phyloP scores from a whole-genome alignment of 2,888 invertebrate genomes.

The Sthenelais limicola region DNA sequence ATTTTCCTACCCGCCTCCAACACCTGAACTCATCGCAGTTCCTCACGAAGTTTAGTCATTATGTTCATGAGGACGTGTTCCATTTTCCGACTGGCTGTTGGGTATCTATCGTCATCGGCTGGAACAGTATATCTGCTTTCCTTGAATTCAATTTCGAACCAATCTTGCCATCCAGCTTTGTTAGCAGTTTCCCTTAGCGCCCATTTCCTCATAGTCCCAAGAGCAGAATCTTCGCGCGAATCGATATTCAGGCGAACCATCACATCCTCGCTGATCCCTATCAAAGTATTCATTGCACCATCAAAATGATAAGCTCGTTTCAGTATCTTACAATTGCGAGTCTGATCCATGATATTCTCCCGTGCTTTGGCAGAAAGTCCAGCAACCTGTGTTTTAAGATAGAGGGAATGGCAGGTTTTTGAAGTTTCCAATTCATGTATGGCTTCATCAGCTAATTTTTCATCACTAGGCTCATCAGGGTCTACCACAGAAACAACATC shows the following conservation, averaged over 20 bases:
- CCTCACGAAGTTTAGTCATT: conserved; percentile 28
- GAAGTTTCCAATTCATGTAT: conserved; percentile 14
- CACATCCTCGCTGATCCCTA: conserved; percentile 21
- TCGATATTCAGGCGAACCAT: conserved; percentile 28
- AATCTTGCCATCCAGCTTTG: conserved; percentile 35
- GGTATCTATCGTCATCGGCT: conserved; percentile 32
- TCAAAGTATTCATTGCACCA: conserved; percentile 32
- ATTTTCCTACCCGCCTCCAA: too few relatives aligned
- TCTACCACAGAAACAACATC: conserved; percentile 33
- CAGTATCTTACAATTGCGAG: conserved; percentile 14
- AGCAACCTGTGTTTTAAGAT: conserved; percentile 24
- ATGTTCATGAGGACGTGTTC: conserved; percentile 32
- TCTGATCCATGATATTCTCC: conserved; percentile 30
- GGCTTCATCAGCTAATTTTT: conserved; percentile 16
- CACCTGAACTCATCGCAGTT: conserved; percentile 17
- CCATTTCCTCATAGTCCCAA: conserved; percentile 26
- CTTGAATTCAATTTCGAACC: conserved; percentile 15
- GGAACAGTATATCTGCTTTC: conserved; percentile 21
- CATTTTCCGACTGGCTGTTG: conserved; percentile 29
- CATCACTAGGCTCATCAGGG: conserved; percentile 21
- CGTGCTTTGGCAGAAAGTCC: conserved; percentile 8
- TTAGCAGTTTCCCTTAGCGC: conserved; percentile 20
- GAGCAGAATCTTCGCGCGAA: conserved; percentile 3
- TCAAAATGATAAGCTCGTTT: conserved; percentile 35
- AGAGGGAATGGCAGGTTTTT: conserved; percentile 25